A percentile compares a stretch with the other conserved stretches of the same genome.
These are phyloP conservation scores for Tragelaphus scriptus DNA, from an alignment of 2,113 vertebrate species.

Conservation along the genomic window DNA sequence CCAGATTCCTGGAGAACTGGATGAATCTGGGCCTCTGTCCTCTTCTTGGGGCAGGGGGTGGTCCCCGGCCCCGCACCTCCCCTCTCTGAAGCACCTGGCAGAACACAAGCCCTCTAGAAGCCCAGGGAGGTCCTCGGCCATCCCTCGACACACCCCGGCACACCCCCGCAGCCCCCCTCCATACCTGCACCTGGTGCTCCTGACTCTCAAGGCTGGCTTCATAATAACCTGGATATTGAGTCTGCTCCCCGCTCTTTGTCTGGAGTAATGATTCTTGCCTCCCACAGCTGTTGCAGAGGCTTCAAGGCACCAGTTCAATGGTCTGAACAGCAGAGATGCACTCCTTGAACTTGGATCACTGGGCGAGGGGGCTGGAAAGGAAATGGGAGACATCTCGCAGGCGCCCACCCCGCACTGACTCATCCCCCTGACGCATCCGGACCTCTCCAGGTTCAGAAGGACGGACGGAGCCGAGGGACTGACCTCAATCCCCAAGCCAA, in stretches of 20 bases:
- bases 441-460: not conserved
- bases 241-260: slow-evolving; percentile 51
- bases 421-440: not conserved
- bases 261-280: slow-evolving; percentile 60
- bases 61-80: not conserved
- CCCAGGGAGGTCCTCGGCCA: not conserved
- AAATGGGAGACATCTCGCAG: not conserved
- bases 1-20: not conserved
- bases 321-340: slow-evolving; percentile 76
- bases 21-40: not conserved
- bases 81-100: not conserved
- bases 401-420: not conserved
- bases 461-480: not conserved
- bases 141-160: rapidly evolving
- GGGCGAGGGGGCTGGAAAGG: not conserved
- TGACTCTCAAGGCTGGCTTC: not conserved
- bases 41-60: not conserved
- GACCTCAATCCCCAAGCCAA: not conserved
- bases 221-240: slow-evolving; percentile 8
- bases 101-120: not conserved
- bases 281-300: slow-evolving; percentile 81
- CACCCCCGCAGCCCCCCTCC: rapidly evolving
- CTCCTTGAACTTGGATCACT: slow-evolving; percentile 32
- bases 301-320: slow-evolving; percentile 81
- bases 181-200: rapidly evolving